These are phyloP conservation scores for Ennomos quercinarius DNA, from an alignment of 2,888 invertebrate species.

Conservation along the genomic window DNA sequence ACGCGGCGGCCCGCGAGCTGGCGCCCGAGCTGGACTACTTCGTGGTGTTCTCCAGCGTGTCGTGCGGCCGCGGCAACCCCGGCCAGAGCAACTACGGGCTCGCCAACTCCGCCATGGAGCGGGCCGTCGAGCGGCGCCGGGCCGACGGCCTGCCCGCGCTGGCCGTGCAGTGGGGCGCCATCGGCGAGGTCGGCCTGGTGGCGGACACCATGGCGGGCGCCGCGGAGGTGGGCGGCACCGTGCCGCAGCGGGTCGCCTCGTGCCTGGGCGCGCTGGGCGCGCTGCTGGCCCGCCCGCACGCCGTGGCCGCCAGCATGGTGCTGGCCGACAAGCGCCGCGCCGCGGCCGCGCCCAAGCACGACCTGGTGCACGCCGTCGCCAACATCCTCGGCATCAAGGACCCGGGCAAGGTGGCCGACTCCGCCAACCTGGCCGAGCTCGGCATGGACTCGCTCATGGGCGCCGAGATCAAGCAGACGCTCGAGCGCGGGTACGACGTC, in stretches of 20 bases:
- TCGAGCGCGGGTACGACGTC: constrained; percentile 96
- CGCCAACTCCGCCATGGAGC: constrained; percentile 99
- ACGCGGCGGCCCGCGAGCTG: constrained; percentile 90
- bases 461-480: constrained; percentile 98
- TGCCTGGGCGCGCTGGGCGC: constrained; percentile 95
- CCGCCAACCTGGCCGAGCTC: constrained; percentile 94
- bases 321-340: constrained; percentile 93
- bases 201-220: constrained; percentile 94
- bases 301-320: constrained; percentile 93
- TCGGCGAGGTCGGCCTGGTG: constrained; percentile 97
- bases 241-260: constrained; percentile 98
- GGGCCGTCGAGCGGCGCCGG: constrained; percentile 95
- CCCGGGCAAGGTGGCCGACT: constrained; percentile 89
- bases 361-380: constrained; percentile 91
- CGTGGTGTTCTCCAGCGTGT: constrained; percentile 98
- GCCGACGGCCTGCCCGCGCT: constrained; percentile 93
- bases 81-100: constrained; percentile 99
- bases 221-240: constrained; percentile 97
- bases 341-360: constrained; percentile 80
- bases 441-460: constrained; percentile 99
- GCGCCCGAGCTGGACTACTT: constrained; percentile 96
- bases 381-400: constrained; percentile 97
- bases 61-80: constrained; percentile 98
- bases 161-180: constrained; percentile 99
- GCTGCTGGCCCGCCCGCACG: constrained; percentile 95